Evolutionary conservation across 2,888 invertebrate species (phyloP).

Genomic region (Timandra comae): DNA sequence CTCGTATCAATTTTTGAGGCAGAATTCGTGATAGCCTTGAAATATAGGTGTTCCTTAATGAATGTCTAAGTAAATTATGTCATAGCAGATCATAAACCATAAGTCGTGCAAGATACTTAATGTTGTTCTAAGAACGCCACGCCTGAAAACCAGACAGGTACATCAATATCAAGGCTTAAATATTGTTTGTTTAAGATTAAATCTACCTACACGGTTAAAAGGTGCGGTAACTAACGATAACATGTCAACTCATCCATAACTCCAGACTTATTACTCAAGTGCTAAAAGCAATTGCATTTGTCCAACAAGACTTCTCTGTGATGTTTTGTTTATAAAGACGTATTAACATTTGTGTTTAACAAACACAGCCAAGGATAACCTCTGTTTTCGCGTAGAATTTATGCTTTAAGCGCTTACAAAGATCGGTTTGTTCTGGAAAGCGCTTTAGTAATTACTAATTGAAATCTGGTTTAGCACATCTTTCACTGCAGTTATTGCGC

Average conservation of each 20-base stretch:
- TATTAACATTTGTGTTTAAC: conserved; percentile 46
- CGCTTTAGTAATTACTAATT: too few species aligned
- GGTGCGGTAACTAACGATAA: conserved; percentile 27
- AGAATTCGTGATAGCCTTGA: too few species aligned
- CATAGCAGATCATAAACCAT: too few species aligned
- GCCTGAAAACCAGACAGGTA: conserved; percentile 5
- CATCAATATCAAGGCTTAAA: conserved; percentile 8
- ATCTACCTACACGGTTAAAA: conserved; percentile 17
- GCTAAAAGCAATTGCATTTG: conserved; percentile 47
- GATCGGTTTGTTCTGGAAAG: too few species aligned
- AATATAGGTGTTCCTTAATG: too few species aligned
- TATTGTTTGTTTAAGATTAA: conserved; percentile 26
- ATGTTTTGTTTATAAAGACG: conserved; percentile 34
- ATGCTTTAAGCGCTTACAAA: not conserved
- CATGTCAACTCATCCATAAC: conserved; percentile 21
- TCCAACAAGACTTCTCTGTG: conserved; percentile 23
- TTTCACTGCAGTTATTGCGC: too few species aligned
- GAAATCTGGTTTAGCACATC: too few species aligned
- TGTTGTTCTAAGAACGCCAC: not conserved
- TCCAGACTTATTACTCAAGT: conserved; percentile 34
- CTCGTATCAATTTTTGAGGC: too few species aligned
- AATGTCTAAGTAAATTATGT: too few species aligned
- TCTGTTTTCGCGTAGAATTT: conserved; percentile 15
- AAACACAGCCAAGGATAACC: conserved; percentile 45
- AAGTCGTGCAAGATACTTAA: too few species aligned